Base-by-base conservation (phyloP, 2,888 invertebrate species). In the Xestia rhomboidea region DNA sequence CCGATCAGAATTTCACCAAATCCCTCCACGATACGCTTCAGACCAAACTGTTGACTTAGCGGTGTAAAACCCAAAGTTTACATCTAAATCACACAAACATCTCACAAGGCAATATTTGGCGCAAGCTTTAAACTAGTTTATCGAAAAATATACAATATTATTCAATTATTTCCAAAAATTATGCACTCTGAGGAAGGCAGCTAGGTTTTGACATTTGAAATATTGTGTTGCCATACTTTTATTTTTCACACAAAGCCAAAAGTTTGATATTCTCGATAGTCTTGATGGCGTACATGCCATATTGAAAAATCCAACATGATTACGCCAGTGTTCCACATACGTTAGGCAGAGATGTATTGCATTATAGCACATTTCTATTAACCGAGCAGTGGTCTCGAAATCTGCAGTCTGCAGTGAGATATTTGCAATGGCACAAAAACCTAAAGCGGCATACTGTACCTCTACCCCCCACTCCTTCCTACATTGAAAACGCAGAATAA, bases 41-140 rank as follows among this genome's bases (percentile, higher is more conserved):
- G 69, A 78, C 73, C 78, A 73, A 86, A 85, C 86, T 85, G 83
- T 86, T 89, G 79, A 89, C 73, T 87, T 86, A 86, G 82, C 79
- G 86, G 68, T 81, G 54, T 74, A 75, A 83, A 77, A 82, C 70
- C 78, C 76, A 70, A 81, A 85, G 73, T 75, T 77, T 74, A 70
- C 73, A 81, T 78, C 64, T 85, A 89, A 71, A 89, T 86, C 79
- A 88, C 83, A 76, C 76, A 76, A 75, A 86, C 85, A 84, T 82
- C 30, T 75, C 79, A 79, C 57, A 77, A 71, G 51, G 76, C 57
- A 81, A 57, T 73, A 76, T 77, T 49, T 27, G 60, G 57, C 54
- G n/a, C 18, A 76, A 76, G 54, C 60, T 51, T n/a, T 73, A 27
- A 5, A 74, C 24, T 74, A 75, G 49, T 79, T 75, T 83, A 75